These are phyloP conservation scores for Sinella curviseta DNA, from an alignment of 1,140 invertebrate genomes.

Conservation along the genomic window DNA sequence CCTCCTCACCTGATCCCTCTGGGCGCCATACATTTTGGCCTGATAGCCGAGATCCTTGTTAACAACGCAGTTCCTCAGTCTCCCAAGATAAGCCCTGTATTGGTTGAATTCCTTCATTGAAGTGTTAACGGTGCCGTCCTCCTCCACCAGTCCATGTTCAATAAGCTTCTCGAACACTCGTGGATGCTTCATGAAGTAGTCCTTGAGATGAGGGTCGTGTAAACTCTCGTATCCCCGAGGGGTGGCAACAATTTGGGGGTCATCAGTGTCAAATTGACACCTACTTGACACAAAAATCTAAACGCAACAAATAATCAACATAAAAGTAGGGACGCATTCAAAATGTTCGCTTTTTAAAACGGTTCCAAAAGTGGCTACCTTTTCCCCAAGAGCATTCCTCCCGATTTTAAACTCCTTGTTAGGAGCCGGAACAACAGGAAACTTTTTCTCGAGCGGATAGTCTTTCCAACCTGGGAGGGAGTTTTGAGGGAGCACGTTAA, in stretches of 20 bases:
- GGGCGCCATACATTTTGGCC: neutral
- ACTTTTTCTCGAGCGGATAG: slow-evolving; percentile 28
- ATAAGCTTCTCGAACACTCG: slow-evolving; percentile 13
- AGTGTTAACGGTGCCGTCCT: slow-evolving; percentile 29
- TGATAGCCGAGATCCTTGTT: neutral
- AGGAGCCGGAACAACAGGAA: slow-evolving; percentile 35
- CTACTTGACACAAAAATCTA: neutral
- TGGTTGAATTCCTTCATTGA: slow-evolving; percentile 32
- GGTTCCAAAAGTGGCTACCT: slow-evolving; percentile 13
- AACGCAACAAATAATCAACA: neutral
- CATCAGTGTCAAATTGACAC: slow-evolving; percentile 28
- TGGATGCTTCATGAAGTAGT: slow-evolving; percentile 29
- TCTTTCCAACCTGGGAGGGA: slow-evolving; percentile 34
- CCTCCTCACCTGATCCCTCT: neutral
- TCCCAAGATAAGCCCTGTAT: slow-evolving; percentile 33
- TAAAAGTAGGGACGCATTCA: neutral
- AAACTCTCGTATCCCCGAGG: slow-evolving; percentile 23
- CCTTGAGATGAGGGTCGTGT: slow-evolving; percentile 35
- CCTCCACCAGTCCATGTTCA: slow-evolving; percentile 28
- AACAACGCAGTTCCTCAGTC: neutral
- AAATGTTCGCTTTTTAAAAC: too few relatives aligned
- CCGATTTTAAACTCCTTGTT: slow-evolving; percentile 24
- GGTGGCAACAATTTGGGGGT: slow-evolving; percentile 35
- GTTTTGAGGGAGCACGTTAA: slow-evolving; percentile 33
- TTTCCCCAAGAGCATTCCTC: neutral